Evolutionary conservation across 2,888 invertebrate genomes (phyloP).

Genomic region (Callosobruchus maculatus): DNA sequence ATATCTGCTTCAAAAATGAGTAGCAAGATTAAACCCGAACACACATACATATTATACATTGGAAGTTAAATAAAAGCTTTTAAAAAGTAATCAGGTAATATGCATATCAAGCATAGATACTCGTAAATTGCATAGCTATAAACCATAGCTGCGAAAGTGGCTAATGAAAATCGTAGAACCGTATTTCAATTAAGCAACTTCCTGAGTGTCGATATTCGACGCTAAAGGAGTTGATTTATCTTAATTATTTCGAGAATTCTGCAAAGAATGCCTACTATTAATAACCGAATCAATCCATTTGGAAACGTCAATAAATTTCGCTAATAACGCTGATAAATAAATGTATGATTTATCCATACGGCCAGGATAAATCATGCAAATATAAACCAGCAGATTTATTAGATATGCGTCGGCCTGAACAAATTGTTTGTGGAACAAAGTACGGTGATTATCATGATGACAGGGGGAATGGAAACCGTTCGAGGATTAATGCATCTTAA

Average conservation of each 20-base stretch:
- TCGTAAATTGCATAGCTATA: background rate
- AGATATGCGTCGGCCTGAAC: background rate
- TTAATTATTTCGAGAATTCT: slow-evolving; percentile 19
- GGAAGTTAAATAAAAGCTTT: too few relatives aligned
- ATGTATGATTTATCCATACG: slow-evolving; percentile 35
- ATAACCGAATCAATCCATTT: slow-evolving; percentile 26
- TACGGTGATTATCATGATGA: background rate
- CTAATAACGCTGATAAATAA: slow-evolving; percentile 33
- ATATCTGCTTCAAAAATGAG: too few relatives aligned
- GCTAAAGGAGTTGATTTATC: slow-evolving; percentile 22
- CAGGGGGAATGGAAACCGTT: too few relatives aligned
- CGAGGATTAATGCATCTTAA: too few relatives aligned
- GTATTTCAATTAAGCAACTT: background rate
- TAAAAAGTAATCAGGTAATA: too few relatives aligned
- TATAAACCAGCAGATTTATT: slow-evolving; percentile 27
- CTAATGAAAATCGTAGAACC: background rate
- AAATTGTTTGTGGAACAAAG: background rate
- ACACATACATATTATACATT: too few relatives aligned
- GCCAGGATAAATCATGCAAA: slow-evolving; percentile 35
- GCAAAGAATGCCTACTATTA: slow-evolving; percentile 25
- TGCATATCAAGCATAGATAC: too few relatives aligned
- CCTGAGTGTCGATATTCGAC: background rate
- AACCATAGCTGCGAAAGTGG: background rate
- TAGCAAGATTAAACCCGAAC: too few relatives aligned
- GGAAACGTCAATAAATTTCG: slow-evolving; percentile 29